Evolutionary conservation across 2,888 invertebrate genomes (phyloP).

Genomic region (Diaperis boleti): DNA sequence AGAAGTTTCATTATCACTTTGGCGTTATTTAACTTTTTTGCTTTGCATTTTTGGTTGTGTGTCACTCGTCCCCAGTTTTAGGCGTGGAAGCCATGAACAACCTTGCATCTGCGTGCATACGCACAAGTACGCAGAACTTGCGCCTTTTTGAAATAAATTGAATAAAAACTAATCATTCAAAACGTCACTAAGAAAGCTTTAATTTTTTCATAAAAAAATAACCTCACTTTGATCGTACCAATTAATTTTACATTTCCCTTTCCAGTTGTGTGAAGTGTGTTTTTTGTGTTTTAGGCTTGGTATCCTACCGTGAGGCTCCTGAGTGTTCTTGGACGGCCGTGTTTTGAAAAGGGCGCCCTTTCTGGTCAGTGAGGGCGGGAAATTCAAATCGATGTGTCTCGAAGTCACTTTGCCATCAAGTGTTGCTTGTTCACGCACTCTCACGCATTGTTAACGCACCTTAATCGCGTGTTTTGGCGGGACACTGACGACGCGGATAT

Average conservation of each 20-base stretch:
- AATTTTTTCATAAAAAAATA: too few relatives aligned
- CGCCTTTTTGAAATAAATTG: too few relatives aligned
- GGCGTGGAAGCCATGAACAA: too few relatives aligned
- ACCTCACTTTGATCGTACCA: too few relatives aligned
- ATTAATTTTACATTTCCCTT: too few relatives aligned
- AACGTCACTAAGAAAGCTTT: too few relatives aligned
- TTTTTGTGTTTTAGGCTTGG: neutral
- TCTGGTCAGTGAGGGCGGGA: conserved; percentile 8
- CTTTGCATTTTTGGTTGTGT: neutral
- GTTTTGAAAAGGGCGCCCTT: conserved; percentile 15
- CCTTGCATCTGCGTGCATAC: too few relatives aligned
- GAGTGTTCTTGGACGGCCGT: neutral
- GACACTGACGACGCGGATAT: conserved; percentile 57
- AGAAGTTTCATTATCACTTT: conserved; percentile 58
- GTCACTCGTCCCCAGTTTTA: too few relatives aligned
- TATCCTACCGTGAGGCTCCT: neutral
- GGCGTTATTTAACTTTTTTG: neutral
- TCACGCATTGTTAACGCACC: conserved; percentile 49
- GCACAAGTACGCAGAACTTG: too few relatives aligned
- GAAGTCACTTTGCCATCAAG: neutral
- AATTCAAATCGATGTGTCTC: conserved; percentile 7
- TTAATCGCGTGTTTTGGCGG: conserved; percentile 54
- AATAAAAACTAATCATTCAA: too few relatives aligned
- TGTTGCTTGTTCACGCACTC: conserved; percentile 13
- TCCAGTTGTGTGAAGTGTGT: neutral